phyloP scores from a whole-genome alignment of 2,113 vertebrate species.

The Heloderma charlesbogerti region DNA sequence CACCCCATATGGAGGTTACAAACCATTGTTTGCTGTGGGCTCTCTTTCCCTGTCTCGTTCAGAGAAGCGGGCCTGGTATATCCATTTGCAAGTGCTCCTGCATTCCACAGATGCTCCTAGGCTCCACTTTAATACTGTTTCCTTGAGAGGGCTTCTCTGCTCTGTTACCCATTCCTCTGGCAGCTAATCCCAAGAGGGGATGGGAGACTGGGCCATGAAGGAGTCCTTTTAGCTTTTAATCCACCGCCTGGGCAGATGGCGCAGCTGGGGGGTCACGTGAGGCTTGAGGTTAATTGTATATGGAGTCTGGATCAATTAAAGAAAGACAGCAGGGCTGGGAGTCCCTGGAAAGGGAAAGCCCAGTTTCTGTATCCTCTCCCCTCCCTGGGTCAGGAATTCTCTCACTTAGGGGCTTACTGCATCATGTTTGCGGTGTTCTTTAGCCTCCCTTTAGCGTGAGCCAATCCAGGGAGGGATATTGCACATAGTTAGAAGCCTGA shows the following conservation, averaged over 20 bases:
- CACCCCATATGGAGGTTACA: neutral
- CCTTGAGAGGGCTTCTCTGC: neutral
- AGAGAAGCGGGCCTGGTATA: neutral
- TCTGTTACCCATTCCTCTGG: neutral
- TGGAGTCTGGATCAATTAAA: neutral
- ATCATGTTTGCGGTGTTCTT: neutral
- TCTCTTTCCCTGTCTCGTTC: neutral
- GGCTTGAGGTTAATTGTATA: conserved; percentile 13
- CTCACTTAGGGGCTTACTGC: neutral
- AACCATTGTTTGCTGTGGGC: too few relatives aligned
- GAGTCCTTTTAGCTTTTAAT: conserved; percentile 37
- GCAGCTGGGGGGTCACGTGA: conserved; percentile 43
- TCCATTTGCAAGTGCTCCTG: neutral
- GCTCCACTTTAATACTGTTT: neutral
- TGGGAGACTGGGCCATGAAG: conserved; percentile 1
- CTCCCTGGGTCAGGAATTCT: neutral
- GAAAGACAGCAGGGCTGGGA: neutral
- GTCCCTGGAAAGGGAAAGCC: neutral
- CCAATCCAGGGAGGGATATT: neutral
- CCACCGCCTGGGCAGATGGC: conserved; percentile 61
- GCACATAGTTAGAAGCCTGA: neutral
- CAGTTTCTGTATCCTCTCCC: neutral
- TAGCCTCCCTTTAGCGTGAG: neutral
- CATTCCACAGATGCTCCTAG: neutral
- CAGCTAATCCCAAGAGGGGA: neutral